These are phyloP conservation scores for Pseudomyrmex cubaensis DNA, from an alignment of 1,140 invertebrate genomes.

Conservation along the genomic window DNA sequence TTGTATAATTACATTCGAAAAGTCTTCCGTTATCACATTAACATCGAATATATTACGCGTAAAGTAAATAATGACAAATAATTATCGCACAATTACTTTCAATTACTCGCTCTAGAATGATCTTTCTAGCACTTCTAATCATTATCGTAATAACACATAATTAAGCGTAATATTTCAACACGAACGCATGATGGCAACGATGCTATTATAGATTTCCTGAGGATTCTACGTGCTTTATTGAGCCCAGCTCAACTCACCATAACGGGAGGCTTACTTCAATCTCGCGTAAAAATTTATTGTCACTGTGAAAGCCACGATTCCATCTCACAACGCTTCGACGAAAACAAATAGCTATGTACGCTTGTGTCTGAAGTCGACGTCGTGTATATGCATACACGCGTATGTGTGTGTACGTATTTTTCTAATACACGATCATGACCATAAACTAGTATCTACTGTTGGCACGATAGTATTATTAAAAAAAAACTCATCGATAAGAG, in stretches of 20 bases:
- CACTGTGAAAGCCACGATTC: slow-evolving; percentile 74
- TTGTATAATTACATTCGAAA: slow-evolving; percentile 36
- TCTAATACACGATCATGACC: slow-evolving; percentile 52
- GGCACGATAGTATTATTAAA: slow-evolving; percentile 63
- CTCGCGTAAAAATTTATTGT: slow-evolving; percentile 75
- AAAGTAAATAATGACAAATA: slow-evolving; percentile 50
- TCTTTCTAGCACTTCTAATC: slow-evolving; percentile 57
- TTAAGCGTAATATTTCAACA: slow-evolving; percentile 69
- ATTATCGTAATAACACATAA: slow-evolving; percentile 71
- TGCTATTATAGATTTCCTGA: slow-evolving; percentile 52
- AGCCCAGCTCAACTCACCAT: slow-evolving; percentile 49
- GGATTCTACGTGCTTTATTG: slow-evolving; percentile 51
- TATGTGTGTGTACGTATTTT: slow-evolving; percentile 19
- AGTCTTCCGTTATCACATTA: slow-evolving; percentile 63
- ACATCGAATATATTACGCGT: slow-evolving; percentile 44
- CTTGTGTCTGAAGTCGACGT: neutral
- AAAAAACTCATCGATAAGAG: slow-evolving; percentile 72
- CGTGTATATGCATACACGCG: neutral
- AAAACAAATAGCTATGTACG: slow-evolving; percentile 48
- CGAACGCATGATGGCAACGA: slow-evolving; percentile 45
- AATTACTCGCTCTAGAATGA: slow-evolving; percentile 26
- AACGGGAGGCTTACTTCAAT: slow-evolving; percentile 35
- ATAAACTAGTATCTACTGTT: slow-evolving; percentile 59
- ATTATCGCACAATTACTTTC: slow-evolving; percentile 38
- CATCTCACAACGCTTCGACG: slow-evolving; percentile 59